Evolutionary conservation across 1,140 invertebrate species (phyloP).

Genomic region (Propsilocerus akamusi): DNA sequence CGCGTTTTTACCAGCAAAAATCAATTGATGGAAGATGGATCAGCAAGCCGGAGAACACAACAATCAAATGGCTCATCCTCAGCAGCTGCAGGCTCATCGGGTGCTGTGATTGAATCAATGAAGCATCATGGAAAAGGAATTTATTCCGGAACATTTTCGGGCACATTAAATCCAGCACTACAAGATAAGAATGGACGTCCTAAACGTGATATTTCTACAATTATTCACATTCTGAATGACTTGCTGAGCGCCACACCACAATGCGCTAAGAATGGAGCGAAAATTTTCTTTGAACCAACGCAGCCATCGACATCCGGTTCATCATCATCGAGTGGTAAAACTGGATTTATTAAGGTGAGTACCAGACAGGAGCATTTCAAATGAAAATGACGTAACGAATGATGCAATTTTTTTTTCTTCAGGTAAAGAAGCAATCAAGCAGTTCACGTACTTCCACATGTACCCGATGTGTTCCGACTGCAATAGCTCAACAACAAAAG

Average conservation of each 20-base stretch:
- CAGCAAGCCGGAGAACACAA: slow-evolving; percentile 21
- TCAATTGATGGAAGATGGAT: slow-evolving; percentile 30
- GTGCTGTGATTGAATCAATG: slow-evolving; percentile 82
- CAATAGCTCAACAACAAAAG: slow-evolving; percentile 19
- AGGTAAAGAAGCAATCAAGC: not conserved
- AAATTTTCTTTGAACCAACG: slow-evolving; percentile 26
- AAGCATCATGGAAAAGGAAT: slow-evolving; percentile 83
- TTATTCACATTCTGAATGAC: slow-evolving; percentile 90
- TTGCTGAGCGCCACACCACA: slow-evolving; percentile 69
- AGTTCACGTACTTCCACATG: slow-evolving; percentile 4
- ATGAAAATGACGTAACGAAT: not conserved
- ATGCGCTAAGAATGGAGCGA: slow-evolving; percentile 23
- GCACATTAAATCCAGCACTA: slow-evolving; percentile 81
- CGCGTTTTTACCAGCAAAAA: slow-evolving; percentile 57
- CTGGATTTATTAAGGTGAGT: not conserved
- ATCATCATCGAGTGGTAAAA: not conserved
- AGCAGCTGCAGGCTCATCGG: slow-evolving; percentile 35
- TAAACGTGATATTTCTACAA: slow-evolving; percentile 80
- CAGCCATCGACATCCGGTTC: slow-evolving; percentile 10
- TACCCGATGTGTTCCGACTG: slow-evolving; percentile 3
- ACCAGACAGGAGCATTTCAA: not conserved
- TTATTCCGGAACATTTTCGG: slow-evolving; percentile 66
- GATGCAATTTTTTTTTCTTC: not conserved
- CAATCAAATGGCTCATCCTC: not conserved
- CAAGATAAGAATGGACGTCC: slow-evolving; percentile 81